Conservation (phyloP, 2,888 invertebrate genomes). For the Alloscopus bannaensis region DNA sequence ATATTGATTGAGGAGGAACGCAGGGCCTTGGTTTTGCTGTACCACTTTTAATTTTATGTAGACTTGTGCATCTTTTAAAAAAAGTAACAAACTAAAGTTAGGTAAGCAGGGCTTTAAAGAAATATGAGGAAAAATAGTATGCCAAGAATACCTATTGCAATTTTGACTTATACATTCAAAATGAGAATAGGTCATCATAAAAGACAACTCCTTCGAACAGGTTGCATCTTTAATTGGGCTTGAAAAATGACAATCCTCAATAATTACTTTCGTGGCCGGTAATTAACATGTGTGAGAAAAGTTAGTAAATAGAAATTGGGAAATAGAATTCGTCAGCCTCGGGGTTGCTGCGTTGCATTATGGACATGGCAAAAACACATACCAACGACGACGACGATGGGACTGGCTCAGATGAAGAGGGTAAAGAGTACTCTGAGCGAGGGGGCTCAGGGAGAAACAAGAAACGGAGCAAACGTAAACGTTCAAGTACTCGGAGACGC, state of each 20-base stretch:
- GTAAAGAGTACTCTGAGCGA: conserved; percentile 70
- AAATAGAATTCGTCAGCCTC: conserved; percentile 69
- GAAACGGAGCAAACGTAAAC: conserved; percentile 69
- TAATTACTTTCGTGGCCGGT: conserved; percentile 4
- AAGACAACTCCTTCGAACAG: too few species aligned
- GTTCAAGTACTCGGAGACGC: conserved; percentile 68
- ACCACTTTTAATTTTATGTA: conserved; percentile 42
- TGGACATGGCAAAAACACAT: conserved; percentile 70
- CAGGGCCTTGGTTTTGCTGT: conserved; percentile 55
- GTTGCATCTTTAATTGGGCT: background rate
- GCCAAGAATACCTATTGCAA: too few species aligned
- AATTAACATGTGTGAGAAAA: conserved; percentile 8
- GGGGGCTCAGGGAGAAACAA: conserved; percentile 61
- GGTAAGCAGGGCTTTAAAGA: too few species aligned
- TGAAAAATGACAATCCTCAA: too few species aligned
- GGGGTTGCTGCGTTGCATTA: conserved; percentile 71
- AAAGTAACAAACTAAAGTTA: too few species aligned
- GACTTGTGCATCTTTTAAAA: too few species aligned
- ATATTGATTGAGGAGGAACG: too few species aligned
- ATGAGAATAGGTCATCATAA: too few species aligned
- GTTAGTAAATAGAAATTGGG: conserved; percentile 47
- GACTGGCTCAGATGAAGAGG: conserved; percentile 65
- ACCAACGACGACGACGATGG: conserved; percentile 53
- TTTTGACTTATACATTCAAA: too few species aligned
- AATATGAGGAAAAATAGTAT: too few species aligned